Evolutionary conservation across 2,888 invertebrate genomes (phyloP).

Genomic region (Leptinotarsa haldemani): DNA sequence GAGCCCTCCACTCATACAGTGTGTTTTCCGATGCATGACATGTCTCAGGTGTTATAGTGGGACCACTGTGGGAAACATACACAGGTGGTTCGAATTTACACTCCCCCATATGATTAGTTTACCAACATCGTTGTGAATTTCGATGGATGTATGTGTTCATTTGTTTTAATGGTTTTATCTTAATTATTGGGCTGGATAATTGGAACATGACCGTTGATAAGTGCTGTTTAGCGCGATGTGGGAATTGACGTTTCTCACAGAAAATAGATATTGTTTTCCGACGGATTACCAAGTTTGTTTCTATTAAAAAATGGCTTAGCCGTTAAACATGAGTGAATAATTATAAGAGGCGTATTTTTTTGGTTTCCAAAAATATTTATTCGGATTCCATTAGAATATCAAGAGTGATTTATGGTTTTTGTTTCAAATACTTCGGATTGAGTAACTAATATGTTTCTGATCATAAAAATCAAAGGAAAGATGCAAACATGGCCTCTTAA

Average conservation of each 20-base stretch:
- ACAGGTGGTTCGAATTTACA: slow-evolving; percentile 45
- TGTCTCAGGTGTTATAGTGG: slow-evolving; percentile 36
- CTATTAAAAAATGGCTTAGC: not conserved
- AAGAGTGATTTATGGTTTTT: too few relatives aligned
- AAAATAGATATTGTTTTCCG: not conserved
- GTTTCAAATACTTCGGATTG: too few relatives aligned
- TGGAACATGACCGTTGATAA: slow-evolving; percentile 36
- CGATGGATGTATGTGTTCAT: slow-evolving; percentile 30
- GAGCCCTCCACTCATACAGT: slow-evolving; percentile 34
- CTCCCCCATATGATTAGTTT: slow-evolving; percentile 36
- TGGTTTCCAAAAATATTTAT: not conserved
- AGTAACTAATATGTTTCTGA: too few relatives aligned
- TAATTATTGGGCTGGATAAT: slow-evolving; percentile 39
- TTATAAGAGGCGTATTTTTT: not conserved
- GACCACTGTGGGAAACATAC: slow-evolving; percentile 48
- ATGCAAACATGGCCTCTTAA: too few relatives aligned
- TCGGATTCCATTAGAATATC: too few relatives aligned
- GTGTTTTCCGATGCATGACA: slow-evolving; percentile 39
- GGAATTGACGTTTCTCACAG: slow-evolving; percentile 25
- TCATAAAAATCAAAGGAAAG: too few relatives aligned
- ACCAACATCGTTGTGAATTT: slow-evolving; percentile 35
- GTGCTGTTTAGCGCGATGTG: slow-evolving; percentile 30
- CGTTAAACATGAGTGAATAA: not conserved
- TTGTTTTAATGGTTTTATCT: slow-evolving; percentile 40
- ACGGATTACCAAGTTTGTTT: not conserved